Evolutionary conservation across 2,888 invertebrate species (phyloP), one percentile per base, ranked within the genome.

Genomic region (Eledona agricola): DNA sequence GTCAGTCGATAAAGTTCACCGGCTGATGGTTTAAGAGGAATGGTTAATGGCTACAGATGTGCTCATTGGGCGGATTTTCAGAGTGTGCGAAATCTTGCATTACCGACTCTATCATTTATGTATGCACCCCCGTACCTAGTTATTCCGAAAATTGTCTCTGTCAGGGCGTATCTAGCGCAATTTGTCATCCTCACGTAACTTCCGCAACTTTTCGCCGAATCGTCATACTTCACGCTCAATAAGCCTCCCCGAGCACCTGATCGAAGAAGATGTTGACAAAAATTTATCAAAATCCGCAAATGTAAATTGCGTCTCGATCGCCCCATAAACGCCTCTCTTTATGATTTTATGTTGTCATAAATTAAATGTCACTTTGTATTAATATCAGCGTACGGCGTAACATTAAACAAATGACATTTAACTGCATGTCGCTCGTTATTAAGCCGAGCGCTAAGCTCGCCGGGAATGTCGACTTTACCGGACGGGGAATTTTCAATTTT

Each of bases 121-220:
- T 73, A 73, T 72, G 70, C 73, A 71, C 69, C 68, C n/a, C 71
- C 64, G 62, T 62, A 65, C 58, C 60, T 57, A 67, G 70, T 66
- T 69, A 72, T 71, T 69, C 67, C 65, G 67, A 67, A 73, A 73
- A 73, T 73, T 73, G 72, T 70, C 63, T 62, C 68, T 68, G 70
- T 69, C 71, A 67, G 63, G 59, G 63, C 65, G 62, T 64, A 67
- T 68, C 66, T 67, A 62, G 52, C 50, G 65, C 64, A 70, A 73
- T 73, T 73, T 72, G 72, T 73, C 72, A 70, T 71, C 59, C 63
- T 63, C 59, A 26, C 37, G n/a, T 13, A 53, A 49, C 46, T 53
- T 47, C 53, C 52, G 47, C 17, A 47, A 40, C 22, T 50, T 45
- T 7, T 26, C 35, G 37, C 20, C 22, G 28, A 35, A 35, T 28